These are phyloP conservation scores for Machaerirhynchus nigripectus DNA, from an alignment of 2,113 vertebrate genomes.

Conservation along the genomic window DNA sequence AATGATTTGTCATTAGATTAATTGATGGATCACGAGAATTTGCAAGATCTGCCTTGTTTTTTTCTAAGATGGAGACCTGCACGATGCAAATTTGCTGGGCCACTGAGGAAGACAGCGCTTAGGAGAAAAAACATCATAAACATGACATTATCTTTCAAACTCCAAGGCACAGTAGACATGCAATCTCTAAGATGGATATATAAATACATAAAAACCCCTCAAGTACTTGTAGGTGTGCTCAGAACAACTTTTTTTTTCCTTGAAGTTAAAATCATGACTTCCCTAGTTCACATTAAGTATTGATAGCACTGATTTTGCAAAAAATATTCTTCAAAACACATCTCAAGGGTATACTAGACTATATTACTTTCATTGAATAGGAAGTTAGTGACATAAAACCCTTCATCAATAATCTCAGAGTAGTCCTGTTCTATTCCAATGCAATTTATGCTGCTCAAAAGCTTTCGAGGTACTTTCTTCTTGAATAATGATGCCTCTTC, in stretches of 20 bases:
- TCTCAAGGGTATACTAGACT: not conserved
- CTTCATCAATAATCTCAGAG: constrained; percentile 22
- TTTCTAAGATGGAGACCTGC: not conserved
- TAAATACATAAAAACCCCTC: not conserved
- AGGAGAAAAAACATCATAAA: not conserved
- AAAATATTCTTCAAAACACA: not conserved
- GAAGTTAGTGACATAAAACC: constrained; percentile 16
- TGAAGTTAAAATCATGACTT: not conserved
- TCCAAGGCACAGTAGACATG: not conserved
- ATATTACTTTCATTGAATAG: not conserved
- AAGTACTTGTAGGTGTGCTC: not conserved
- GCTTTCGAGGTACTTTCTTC: not conserved
- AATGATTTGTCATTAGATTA: not conserved
- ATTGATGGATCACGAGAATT: not conserved
- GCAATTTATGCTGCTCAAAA: constrained; percentile 20
- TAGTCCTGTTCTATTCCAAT: not conserved
- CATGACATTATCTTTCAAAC: not conserved
- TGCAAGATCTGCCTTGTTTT: not conserved
- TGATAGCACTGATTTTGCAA: not conserved
- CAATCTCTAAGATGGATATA: not conserved
- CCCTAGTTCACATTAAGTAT: not conserved
- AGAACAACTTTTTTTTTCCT: not conserved
- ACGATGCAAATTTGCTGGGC: not conserved
- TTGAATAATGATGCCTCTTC: constrained; percentile 5
- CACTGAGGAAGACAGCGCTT: not conserved